Conservation (phyloP, 2,797 vertebrate genomes). For the Gallinago solitaria region DNA sequence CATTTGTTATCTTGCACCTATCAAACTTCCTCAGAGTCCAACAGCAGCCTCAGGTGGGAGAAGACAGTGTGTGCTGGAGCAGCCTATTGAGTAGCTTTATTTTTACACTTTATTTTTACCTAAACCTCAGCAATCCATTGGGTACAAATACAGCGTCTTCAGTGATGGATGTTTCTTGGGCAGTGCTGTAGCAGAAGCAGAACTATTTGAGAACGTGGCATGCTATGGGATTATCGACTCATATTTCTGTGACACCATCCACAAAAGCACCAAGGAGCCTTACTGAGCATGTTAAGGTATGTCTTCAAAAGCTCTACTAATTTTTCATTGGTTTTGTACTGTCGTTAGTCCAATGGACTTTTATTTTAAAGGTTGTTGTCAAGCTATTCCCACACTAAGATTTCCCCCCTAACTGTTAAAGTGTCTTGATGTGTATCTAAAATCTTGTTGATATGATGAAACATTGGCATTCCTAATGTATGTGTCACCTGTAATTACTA, state of each 20-base stretch:
- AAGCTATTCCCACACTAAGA: background rate
- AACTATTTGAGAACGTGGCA: background rate
- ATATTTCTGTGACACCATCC: background rate
- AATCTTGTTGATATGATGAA: background rate
- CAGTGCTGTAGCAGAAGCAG: background rate
- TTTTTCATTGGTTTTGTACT: background rate
- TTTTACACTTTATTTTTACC: background rate
- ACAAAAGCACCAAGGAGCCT: background rate
- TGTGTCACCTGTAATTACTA: background rate
- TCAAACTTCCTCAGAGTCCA: background rate
- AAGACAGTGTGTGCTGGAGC: background rate
- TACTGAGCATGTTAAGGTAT: background rate
- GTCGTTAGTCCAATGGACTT: background rate
- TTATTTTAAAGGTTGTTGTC: background rate
- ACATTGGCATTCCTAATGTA: background rate
- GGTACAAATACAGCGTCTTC: background rate
- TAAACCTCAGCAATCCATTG: background rate
- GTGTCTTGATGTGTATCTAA: background rate
- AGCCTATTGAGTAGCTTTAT: background rate
- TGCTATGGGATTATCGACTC: background rate
- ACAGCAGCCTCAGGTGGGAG: background rate
- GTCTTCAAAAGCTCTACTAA: background rate
- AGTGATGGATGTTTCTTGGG: background rate
- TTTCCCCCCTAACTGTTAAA: background rate
- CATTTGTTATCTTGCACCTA: background rate